Percentiles rank a stretch among this genome's conserved stretches.
These are phyloP conservation scores for Heterotilapia buettikoferi DNA, from an alignment of 2,113 vertebrate genomes.

Conservation along the genomic window DNA sequence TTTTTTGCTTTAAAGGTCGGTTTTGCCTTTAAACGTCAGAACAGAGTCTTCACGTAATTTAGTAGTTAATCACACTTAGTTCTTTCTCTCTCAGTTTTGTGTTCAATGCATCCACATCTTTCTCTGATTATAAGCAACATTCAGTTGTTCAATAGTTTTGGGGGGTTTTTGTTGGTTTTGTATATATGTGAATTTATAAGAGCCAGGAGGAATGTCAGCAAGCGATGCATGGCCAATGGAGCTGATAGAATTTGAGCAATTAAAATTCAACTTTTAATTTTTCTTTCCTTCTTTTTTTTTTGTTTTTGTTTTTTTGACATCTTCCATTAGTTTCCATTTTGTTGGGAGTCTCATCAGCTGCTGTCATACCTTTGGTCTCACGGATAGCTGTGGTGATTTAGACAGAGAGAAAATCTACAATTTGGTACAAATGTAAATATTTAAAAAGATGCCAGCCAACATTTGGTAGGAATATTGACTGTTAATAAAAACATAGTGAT, in stretches of 20 bases:
- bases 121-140: not conserved
- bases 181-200: not conserved
- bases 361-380: not conserved
- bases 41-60: not conserved
- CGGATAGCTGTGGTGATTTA: not conserved
- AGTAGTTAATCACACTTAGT: not conserved
- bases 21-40: not conserved
- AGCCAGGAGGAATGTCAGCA: not conserved
- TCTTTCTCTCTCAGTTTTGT: not conserved
- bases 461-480: constrained; percentile 28
- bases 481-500: constrained; percentile 6
- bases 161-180: rapidly evolving
- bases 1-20: not conserved
- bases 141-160: not conserved
- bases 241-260: not conserved
- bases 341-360: not conserved
- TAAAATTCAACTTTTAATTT: not conserved
- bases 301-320: not conserved
- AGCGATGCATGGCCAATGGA: not conserved
- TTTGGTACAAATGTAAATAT: constrained; percentile 34
- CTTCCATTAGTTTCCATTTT: not conserved
- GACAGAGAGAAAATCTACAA: not conserved
- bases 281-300: not conserved
- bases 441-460: not conserved
- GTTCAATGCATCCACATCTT: not conserved